Base-by-base conservation (phyloP, 2,888 invertebrate species). In the Caenorhabditis japonica region DNA sequence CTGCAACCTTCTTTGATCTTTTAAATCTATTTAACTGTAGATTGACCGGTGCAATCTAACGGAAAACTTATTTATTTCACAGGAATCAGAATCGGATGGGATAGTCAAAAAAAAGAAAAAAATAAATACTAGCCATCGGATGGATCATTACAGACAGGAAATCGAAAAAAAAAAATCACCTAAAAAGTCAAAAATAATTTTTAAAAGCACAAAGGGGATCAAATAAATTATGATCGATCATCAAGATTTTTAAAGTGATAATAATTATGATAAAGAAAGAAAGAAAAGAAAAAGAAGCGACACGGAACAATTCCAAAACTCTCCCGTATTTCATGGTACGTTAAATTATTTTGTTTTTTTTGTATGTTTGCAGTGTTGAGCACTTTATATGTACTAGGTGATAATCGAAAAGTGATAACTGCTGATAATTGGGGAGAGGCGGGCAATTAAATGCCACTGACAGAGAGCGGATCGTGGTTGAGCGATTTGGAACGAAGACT, bases 401-500 rank as follows among this genome's bases (percentile, higher is more conserved):
- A 15, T 15, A 59, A n/a, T n/a, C n/a, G n/a, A n/a, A n/a, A n/a
- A n/a, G n/a, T n/a, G n/a, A n/a, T n/a, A n/a, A n/a, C n/a, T n/a
- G n/a, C n/a, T n/a, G n/a, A n/a, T n/a, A n/a, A n/a, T n/a, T n/a
- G n/a, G n/a, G n/a, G n/a, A 19, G 33, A 51, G 41, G 17, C 17
- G 21, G 7, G 0, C 1, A 43, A 12, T 60, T 38, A 76, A 36
- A 76, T 68, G 21, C 73, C 73, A 17, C 66, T 69, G 30, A 72
- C 61, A 17, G 64, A 61, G 12, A 64, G 30, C n/a, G 76, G 66
- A 62, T 74, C 60, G 30, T 76, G 73, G 19, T 62, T 71, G 30
- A 62, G 58, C 33, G 73, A 61, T 59, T 72, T 77, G 47, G 75
- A 77, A 21, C 77, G 73, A 17, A 74, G 62, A 44, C 74, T 82